These are phyloP conservation scores for Microctenopoma steveboyesi DNA, from an alignment of 2,797 vertebrate species.

Conservation along the genomic window DNA sequence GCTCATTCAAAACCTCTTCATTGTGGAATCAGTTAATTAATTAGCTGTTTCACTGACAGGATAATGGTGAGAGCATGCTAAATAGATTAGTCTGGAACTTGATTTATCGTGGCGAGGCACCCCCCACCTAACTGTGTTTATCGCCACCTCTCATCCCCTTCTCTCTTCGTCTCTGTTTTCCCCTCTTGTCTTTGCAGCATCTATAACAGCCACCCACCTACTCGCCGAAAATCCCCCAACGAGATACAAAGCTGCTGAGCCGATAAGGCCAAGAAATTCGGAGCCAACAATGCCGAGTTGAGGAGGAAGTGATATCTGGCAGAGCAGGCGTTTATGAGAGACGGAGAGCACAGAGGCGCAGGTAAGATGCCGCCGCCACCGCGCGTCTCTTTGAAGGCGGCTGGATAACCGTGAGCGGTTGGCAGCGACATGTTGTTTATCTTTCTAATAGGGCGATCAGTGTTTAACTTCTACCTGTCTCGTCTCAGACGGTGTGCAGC, in stretches of 20 bases:
- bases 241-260: constrained; percentile 53
- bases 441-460: constrained; percentile 1
- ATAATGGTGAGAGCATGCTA: constrained; percentile 95
- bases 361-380: constrained; percentile 3
- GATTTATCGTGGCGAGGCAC: constrained; percentile 89
- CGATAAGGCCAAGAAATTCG: constrained; percentile 60
- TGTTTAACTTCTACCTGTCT: constrained; percentile 13
- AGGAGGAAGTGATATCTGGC: constrained; percentile 31
- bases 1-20: constrained; percentile 99
- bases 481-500: neutral
- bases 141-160: constrained; percentile 71
- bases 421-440: constrained; percentile 17
- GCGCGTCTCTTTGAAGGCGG: neutral
- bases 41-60: constrained; percentile 99
- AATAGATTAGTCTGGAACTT: constrained; percentile 93
- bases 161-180: constrained; percentile 59
- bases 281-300: constrained; percentile 26
- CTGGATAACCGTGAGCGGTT: neutral
- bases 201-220: constrained; percentile 66
- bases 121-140: constrained; percentile 78
- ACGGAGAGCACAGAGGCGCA: constrained; percentile 1
- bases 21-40: constrained; percentile 99
- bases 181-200: constrained; percentile 71
- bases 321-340: constrained; percentile 35
- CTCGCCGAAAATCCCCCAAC: constrained; percentile 43